phyloP scores from a whole-genome alignment of 2,113 vertebrate genomes.

The Oxygymnocypris stewartii region DNA sequence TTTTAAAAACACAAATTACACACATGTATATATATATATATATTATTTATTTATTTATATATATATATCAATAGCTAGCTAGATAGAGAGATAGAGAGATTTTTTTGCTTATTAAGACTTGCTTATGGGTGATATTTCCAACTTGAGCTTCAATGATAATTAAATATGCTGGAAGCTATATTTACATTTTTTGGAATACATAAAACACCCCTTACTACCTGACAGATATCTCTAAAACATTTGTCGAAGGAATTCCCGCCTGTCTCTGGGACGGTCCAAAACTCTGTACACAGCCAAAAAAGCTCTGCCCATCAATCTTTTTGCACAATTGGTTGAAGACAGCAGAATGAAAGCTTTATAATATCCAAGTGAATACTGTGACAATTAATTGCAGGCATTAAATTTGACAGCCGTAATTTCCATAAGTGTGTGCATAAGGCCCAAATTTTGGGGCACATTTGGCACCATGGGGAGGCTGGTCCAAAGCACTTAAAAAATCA shows the following conservation, averaged over 20 bases:
- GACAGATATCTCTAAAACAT: background rate
- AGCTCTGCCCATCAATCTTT: background rate
- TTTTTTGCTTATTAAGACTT: background rate
- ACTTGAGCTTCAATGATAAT: background rate
- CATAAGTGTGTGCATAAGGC: background rate
- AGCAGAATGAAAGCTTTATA: background rate
- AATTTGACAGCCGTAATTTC: background rate
- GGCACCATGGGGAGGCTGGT: background rate
- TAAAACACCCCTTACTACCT: background rate
- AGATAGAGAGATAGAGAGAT: no score
- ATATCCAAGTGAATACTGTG: background rate
- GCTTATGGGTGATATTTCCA: background rate
- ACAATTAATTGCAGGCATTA: background rate
- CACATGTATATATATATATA: no score
- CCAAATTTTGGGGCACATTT: background rate
- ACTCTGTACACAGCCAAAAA: no score
- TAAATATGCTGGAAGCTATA: background rate
- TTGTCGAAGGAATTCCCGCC: no score
- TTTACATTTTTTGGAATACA: background rate
- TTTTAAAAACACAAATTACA: no score
- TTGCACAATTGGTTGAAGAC: background rate
- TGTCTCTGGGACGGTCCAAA: no score
- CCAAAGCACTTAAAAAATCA: slow-evolving; percentile 16
- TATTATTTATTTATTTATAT: no score
- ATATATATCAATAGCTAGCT: no score